Base-by-base conservation (phyloP, 2,113 vertebrate genomes). In the Nothoprocta perdicaria region DNA sequence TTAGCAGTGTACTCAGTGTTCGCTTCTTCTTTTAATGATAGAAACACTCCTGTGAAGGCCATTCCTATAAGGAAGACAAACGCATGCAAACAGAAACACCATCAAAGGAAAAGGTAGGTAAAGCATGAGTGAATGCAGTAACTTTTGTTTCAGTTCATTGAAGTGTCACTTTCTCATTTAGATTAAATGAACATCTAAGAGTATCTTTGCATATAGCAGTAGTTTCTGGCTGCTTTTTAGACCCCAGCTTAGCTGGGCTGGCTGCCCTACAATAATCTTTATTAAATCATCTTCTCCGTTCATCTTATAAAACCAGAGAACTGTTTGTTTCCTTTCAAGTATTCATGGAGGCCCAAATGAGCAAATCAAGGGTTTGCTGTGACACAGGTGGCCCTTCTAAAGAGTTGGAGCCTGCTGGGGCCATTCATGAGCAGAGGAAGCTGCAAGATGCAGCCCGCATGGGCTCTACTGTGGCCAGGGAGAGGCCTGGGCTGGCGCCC, bases 31-130 rank as follows among this genome's bases (percentile, higher is more conserved):
- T 88, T 79, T 63, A 38, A 77, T 67, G 72, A 14, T 93, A 98
- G 98, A 97, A 95, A 45, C 97, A 98, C 67, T 93, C 68, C 2
- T 97, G 98, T 92, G 89, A 91, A 77, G 83, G 74, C 43, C 75
- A 0, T 79, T 84, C 76, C 8, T 38, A 61, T 50, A 92, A 84
- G 69, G 94, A 94, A 35, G 95, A 93, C 78, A 96, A 84, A 3
- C 23, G 5, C 17, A 35, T 71, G 14, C 94, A 89, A 52, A 41
- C 77, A 58, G 96, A 96, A 74, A 48, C 80, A 21, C 35, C 80
- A 12, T 23, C 82, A 8, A 43, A 90, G 48, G 95, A 94, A 19
- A 93, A 94, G 90, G 97, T 97, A 61, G 63, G 93, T 79, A 43
- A 65, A 46, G 74, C 19, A 63, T 27, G 12, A 68, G 19, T 12